These are phyloP conservation scores for Lineus longissimus DNA, from an alignment of 1,140 invertebrate species.

Conservation along the genomic window DNA sequence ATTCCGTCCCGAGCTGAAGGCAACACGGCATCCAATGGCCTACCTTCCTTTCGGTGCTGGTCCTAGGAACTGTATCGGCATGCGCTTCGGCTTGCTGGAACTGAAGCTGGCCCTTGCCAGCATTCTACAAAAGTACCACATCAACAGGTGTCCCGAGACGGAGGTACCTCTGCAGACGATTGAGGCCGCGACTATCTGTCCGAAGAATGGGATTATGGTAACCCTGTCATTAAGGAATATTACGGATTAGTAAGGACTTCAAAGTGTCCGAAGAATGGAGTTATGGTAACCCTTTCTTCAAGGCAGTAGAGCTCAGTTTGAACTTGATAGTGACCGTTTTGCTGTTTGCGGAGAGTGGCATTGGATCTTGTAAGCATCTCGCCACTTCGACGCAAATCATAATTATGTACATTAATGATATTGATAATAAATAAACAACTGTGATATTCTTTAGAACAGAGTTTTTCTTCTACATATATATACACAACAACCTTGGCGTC, in stretches of 20 bases:
- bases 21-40: constrained; percentile 28
- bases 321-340: no score
- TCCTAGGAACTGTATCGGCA: constrained; percentile 50
- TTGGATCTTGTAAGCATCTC: no score
- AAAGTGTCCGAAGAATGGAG: constrained; percentile 15
- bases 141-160: constrained; percentile 16
- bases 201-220: constrained; percentile 13
- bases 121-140: constrained; percentile 32
- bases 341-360: no score
- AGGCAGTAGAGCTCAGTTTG: no score
- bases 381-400: no score
- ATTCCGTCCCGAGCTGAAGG: constrained; percentile 31
- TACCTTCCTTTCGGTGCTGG: constrained; percentile 51
- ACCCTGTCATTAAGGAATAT: constrained; percentile 8
- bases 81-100: constrained; percentile 46
- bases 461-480: no score
- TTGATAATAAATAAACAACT: no score
- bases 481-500: no score
- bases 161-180: constrained; percentile 16
- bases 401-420: no score
- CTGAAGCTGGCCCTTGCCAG: constrained; percentile 38
- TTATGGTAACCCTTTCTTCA: constrained; percentile 3
- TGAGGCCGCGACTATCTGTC: constrained; percentile 12
- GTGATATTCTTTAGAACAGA: no score
- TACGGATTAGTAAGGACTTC: no score